These are phyloP conservation scores for Cephus nigrinus DNA, from an alignment of 2,888 invertebrate species.

Conservation along the genomic window DNA sequence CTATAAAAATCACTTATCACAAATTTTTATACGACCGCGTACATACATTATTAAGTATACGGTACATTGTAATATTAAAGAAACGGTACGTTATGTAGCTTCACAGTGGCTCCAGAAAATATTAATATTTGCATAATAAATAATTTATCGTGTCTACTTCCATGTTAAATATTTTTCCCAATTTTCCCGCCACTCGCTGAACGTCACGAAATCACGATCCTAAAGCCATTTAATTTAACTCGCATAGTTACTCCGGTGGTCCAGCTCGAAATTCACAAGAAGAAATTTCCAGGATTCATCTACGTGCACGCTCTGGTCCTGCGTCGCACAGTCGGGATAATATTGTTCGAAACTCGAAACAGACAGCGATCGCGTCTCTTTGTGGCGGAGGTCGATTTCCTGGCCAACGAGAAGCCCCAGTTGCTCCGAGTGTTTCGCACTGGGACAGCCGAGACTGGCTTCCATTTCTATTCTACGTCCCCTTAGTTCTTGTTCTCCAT, in stretches of 20 bases:
- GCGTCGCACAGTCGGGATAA: neutral
- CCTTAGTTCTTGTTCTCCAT: neutral
- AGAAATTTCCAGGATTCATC: neutral
- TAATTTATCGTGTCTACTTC: neutral
- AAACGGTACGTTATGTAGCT: neutral
- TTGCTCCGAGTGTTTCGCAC: neutral
- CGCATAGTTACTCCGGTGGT: neutral
- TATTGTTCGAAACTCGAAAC: constrained; percentile 3
- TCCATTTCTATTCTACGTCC: neutral
- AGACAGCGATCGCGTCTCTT: constrained; percentile 30
- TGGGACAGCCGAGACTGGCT: neutral
- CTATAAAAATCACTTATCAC: neutral
- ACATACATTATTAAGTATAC: too few species aligned
- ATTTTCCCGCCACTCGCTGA: neutral
- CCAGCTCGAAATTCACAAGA: neutral
- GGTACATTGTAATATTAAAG: too few species aligned
- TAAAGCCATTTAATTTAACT: constrained; percentile 50
- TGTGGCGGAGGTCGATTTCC: constrained; percentile 38
- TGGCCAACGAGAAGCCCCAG: constrained; percentile 14
- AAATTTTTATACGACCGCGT: neutral
- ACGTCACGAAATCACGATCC: neutral
- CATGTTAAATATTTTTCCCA: neutral
- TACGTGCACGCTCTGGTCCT: neutral
- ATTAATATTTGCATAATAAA: neutral
- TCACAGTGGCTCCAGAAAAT: too few species aligned